Evolutionary conservation across 2,113 vertebrate species (phyloP).

Genomic region (Muntiacus reevesi): DNA sequence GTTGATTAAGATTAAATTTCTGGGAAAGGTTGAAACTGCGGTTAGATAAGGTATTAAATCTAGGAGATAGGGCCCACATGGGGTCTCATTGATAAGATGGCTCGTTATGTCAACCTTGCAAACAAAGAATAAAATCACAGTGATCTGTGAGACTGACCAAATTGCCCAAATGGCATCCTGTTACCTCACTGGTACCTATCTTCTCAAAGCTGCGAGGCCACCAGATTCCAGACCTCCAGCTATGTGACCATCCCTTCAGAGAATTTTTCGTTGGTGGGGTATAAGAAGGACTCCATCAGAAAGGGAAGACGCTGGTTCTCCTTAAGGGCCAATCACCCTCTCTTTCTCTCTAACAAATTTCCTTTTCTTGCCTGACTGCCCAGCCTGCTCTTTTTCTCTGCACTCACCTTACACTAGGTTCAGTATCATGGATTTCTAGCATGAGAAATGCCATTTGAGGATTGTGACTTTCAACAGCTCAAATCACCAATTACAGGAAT

Average conservation of each 20-base stretch:
- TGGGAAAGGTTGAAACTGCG: background rate
- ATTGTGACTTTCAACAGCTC: background rate
- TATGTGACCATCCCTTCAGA: background rate
- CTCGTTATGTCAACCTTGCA: rapidly evolving
- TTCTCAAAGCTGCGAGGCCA: background rate
- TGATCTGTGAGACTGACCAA: background rate
- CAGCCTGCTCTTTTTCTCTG: background rate
- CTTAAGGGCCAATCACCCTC: background rate
- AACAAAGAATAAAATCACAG: background rate
- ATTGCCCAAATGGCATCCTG: background rate
- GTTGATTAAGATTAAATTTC: background rate
- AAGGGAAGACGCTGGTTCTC: background rate
- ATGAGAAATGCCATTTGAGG: background rate
- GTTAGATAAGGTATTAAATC: background rate
- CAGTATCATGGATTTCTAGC: background rate
- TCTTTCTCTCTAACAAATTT: background rate
- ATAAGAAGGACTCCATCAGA: background rate
- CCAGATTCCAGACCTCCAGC: background rate
- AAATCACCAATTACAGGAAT: background rate
- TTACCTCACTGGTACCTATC: background rate
- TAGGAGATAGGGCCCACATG: background rate
- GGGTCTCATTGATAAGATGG: background rate
- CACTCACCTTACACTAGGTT: background rate
- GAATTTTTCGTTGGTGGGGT: background rate
- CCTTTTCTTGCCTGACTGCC: background rate